Base-by-base conservation (phyloP, 2,113 vertebrate genomes). In the Stigmatopora argus region DNA sequence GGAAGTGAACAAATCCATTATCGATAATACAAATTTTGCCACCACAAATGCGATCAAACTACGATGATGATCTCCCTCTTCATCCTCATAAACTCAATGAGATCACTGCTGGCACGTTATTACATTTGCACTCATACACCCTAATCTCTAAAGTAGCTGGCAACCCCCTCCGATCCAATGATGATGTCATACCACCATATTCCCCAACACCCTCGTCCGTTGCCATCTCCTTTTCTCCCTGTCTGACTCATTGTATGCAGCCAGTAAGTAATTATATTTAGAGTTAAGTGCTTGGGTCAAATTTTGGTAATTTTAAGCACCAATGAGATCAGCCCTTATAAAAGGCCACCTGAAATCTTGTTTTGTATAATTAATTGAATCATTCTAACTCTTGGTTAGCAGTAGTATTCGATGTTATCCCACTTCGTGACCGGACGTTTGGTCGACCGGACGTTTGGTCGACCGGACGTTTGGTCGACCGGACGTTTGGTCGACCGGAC, bases 261-360 rank as follows among this genome's bases (percentile, higher is more conserved):
- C 71, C 82, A 72, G 81, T 76, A 83, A 86, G 79, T 87, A 79
- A 88, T 87, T 86, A 67, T 81, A 77, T 86, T 89, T 78, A 70
- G 77, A 83, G 79, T 85, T 84, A 87, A 89, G 88, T 87, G 85
- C 78, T 78, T 17, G 23, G 86, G 83, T 81, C 83, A 82, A 44
- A 75, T 73, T 88, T 85, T 82, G 75, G 78, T 83, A 82, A 84
- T 71, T 83, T 74, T 71, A 73, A 78, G 78, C 74, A 78, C 78
- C 82, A 53, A 82, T 89, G 86, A 87, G 86, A 79, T 88, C 86
- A 87, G 66, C 59, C 35, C 45, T 68, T 76, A 80, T 86, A 82
- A 82, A 85, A 79, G 66, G 41, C 81, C 84, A 80, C 57, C 3
- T 4, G 75, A 68, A 78, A 64, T 61, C 61, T n/a, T 57, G 79